Base-by-base conservation (phyloP, 1,140 invertebrate genomes). In the Camponotus vicinus region DNA sequence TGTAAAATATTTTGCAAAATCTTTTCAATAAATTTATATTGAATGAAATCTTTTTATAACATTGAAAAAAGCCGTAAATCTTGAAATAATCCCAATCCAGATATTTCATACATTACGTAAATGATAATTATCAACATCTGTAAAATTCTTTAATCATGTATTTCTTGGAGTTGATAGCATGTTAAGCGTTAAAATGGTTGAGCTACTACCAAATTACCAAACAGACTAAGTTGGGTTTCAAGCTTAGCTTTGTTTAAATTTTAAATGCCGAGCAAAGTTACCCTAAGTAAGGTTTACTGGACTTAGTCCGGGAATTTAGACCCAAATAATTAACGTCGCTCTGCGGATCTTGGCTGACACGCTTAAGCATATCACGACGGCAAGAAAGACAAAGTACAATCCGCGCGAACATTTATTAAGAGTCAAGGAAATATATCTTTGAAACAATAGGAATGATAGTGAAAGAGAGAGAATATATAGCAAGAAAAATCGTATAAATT, bases 221-320 rank as follows among this genome's bases (percentile, higher is more conserved):
- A 77, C 76, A 34, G 59, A 45, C 49, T 88, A 88, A 88, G 86
- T 71, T 70, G 63, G 79, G 82, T 88, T 90, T 66, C 69, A 86
- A 77, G 82, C 82, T 78, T 37, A 77, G 77, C 82, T 78, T 37
- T 61, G 78, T 61, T 86, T 88, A 88, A 90, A 90, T 90, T 90
- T 90, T 88, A 88, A 90, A 90, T 73, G 73, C 61, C 61, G 63
- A 67, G 76, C 49, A 42, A 69, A 77, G 89, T 86, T 88, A 7
- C 45, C 18, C 76, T 70, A 89, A 89, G 84, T 88, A 64, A 84
- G 78, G 85, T 86, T 90, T 89, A 80, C 73, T 75, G 87, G 85
- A 87, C 79, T 87, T 89, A 76, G 67, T n/a, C 71, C 3, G 40
- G 37, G 73, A 87, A 87, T 64, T 87, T 88, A 32, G 82, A 52